phyloP scores from a whole-genome alignment of 2,888 invertebrate species.

The Nasonia oneida region DNA sequence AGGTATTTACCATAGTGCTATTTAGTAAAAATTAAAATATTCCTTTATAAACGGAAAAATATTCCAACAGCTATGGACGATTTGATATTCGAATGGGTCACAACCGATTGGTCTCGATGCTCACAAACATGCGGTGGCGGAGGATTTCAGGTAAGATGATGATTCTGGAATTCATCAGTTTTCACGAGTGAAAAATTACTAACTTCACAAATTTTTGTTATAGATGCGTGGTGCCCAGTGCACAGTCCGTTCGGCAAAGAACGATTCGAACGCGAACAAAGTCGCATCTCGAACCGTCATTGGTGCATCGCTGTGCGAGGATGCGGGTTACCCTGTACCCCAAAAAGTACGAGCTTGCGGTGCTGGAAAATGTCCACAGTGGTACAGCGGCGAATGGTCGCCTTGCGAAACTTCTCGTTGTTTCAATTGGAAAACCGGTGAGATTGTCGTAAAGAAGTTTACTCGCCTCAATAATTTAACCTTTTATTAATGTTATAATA shows the following conservation, averaged over 20 bases:
- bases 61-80: slow-evolving; percentile 68
- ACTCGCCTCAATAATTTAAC: background rate
- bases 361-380: slow-evolving; percentile 86
- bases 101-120: slow-evolving; percentile 93
- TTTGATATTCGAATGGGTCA: slow-evolving; percentile 88
- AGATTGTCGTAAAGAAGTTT: background rate
- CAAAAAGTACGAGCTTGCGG: slow-evolving; percentile 85
- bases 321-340: slow-evolving; percentile 85
- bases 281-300: slow-evolving; percentile 79
- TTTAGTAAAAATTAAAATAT: background rate
- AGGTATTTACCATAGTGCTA: slow-evolving; percentile 61
- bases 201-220: slow-evolving; percentile 69
- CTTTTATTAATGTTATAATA: slow-evolving; percentile 41
- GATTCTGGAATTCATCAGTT: slow-evolving; percentile 18
- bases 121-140: slow-evolving; percentile 90
- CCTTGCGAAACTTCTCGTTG: slow-evolving; percentile 87
- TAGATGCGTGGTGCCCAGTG: slow-evolving; percentile 87
- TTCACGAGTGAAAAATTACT: background rate
- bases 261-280: slow-evolving; percentile 75
- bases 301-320: slow-evolving; percentile 85
- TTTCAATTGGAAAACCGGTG: slow-evolving; percentile 87
- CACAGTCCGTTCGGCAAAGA: slow-evolving; percentile 82
- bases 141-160: slow-evolving; percentile 82
- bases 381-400: slow-evolving; percentile 87
- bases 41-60: background rate